Conservation (phyloP, 2,113 vertebrate species). For the Ceyx melanurus region DNA sequence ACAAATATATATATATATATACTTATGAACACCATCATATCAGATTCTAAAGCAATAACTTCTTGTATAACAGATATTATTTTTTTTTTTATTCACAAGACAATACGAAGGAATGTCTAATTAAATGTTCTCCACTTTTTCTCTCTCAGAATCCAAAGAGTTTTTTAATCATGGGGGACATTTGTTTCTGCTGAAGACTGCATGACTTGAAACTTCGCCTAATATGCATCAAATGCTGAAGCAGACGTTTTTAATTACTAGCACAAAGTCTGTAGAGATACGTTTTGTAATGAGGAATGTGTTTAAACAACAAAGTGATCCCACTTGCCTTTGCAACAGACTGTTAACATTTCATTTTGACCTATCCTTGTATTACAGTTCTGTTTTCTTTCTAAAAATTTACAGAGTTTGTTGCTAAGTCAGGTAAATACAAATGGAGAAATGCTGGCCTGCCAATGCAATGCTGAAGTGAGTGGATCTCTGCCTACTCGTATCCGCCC, state of each 20-base stretch:
- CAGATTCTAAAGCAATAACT: slow-evolving; percentile 53
- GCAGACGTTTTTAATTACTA: slow-evolving; percentile 67
- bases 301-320: slow-evolving; percentile 46
- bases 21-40: slow-evolving; percentile 39
- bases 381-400: slow-evolving; percentile 20
- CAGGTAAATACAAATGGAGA: slow-evolving; percentile 39
- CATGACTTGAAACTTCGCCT: slow-evolving; percentile 50
- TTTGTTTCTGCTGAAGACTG: slow-evolving; percentile 41
- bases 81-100: neutral
- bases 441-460: neutral
- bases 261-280: slow-evolving; percentile 46
- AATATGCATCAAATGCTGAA: slow-evolving; percentile 48
- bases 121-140: slow-evolving; percentile 27
- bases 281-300: slow-evolving; percentile 48
- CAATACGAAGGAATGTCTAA: neutral
- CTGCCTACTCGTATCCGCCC: neutral
- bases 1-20: neutral
- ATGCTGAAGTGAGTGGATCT: neutral
- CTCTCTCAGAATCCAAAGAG: neutral
- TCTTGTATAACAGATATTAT: neutral
- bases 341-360: slow-evolving; percentile 47
- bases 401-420: slow-evolving; percentile 36
- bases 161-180: slow-evolving; percentile 11
- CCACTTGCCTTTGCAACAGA: slow-evolving; percentile 32
- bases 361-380: neutral